Evolutionary conservation across 2,888 invertebrate genomes (phyloP), one percentile per base, ranked within the genome.

Genomic region (Hermaeophaga mercurialis): DNA sequence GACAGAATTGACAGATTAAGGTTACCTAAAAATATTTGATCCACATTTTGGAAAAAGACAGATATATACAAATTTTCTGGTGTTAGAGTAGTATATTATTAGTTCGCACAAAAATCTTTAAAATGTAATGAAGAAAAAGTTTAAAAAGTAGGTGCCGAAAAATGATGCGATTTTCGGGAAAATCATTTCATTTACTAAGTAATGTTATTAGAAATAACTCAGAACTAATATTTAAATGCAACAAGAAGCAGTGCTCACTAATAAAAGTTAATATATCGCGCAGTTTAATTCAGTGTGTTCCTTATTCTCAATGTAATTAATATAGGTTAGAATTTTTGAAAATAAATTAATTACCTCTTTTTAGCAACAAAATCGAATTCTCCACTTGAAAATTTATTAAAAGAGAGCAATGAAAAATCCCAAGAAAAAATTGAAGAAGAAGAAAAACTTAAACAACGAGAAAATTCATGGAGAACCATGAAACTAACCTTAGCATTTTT

Each of bases 401-500:
- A 69, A 62, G 68, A 70, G 15, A 60, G 53, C 24, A 49, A 46
- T 24, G 66, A 64, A 15, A 56, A 59, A 41, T 36, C 43, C 6
- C 58, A 61, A 45, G 66, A 67, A 38, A 58, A 65, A 44, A 34
- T 26, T 9, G 66, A 70, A 33, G 72, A 72, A 38, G 71, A 73
- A 46, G 72, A 73, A 46, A 61, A 59, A 6, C 65, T 57, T 47
- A 72, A 70, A 58, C 67, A 70, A 43, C 60, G 70, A 26, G 74
- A 74, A 59, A 62, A 69, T 15, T 69, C 75, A 36, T 75, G 75
- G 76, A 66, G 71, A 53, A 75, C 72, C 3, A 75, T 76, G 75
- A 75, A 75, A 67, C 62, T 70, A 31, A 74, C 75, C 3, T 65
- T 76, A 43, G 63, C 68, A 8, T 62, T 72, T 44, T 87, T 87